Evolutionary conservation across 2,888 invertebrate genomes (phyloP).

Genomic region (Rhamnusium bicolor): DNA sequence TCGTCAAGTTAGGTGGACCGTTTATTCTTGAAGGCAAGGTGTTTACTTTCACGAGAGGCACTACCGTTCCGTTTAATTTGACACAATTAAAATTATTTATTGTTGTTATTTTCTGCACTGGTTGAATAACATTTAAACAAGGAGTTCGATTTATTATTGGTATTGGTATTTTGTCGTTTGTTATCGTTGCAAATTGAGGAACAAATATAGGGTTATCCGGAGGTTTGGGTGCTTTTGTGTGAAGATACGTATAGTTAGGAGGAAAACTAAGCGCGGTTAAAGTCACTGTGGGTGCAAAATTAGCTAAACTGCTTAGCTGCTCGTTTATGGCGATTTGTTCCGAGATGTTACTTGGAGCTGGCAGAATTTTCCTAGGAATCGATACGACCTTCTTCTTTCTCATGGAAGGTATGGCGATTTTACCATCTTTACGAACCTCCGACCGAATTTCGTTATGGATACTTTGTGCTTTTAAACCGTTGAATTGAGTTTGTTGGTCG

Average conservation of each 20-base stretch:
- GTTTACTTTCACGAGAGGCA: slow-evolving; percentile 71
- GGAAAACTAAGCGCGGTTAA: slow-evolving; percentile 67
- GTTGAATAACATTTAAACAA: slow-evolving; percentile 68
- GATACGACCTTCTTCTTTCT: slow-evolving; percentile 63
- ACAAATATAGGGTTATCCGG: slow-evolving; percentile 66
- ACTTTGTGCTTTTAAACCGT: slow-evolving; percentile 53
- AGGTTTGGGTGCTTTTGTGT: slow-evolving; percentile 68
- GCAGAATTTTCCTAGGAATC: slow-evolving; percentile 69
- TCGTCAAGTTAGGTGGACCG: slow-evolving; percentile 51
- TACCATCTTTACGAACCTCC: slow-evolving; percentile 54
- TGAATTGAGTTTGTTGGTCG: slow-evolving; percentile 62
- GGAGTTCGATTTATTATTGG: slow-evolving; percentile 66
- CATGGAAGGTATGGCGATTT: slow-evolving; percentile 61
- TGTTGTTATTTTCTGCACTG: slow-evolving; percentile 66
- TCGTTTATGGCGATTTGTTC: slow-evolving; percentile 61
- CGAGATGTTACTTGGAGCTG: slow-evolving; percentile 68
- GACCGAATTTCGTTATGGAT: background rate
- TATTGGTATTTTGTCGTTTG: slow-evolving; percentile 65
- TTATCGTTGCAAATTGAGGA: slow-evolving; percentile 67
- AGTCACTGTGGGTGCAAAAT: slow-evolving; percentile 66
- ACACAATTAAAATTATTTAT: slow-evolving; percentile 69
- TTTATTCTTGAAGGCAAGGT: slow-evolving; percentile 65
- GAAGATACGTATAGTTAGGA: slow-evolving; percentile 68
- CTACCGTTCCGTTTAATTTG: slow-evolving; percentile 70
- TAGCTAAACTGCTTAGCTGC: slow-evolving; percentile 59